A percentile compares a stretch with the other conserved stretches of the same genome.
Evolutionary conservation across 2,797 vertebrate genomes (phyloP).

Genomic region (Pangasius larnaudii): DNA sequence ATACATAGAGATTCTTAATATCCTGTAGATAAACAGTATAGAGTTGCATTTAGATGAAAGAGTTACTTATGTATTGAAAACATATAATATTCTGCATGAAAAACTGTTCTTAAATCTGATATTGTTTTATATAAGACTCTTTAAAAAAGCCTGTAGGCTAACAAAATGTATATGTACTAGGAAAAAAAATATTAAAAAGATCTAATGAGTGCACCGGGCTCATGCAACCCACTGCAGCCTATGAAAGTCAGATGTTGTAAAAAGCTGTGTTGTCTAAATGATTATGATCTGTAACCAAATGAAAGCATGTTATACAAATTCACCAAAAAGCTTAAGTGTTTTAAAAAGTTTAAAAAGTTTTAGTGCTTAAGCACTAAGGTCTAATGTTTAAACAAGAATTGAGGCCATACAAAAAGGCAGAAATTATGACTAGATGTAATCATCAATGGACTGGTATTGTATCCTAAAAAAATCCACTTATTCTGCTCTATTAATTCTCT

Average conservation of each 20-base stretch:
- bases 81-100: background rate
- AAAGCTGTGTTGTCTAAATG: background rate
- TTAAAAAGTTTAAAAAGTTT: too few species aligned
- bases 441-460: background rate
- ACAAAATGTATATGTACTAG: background rate
- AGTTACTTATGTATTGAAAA: background rate
- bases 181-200: background rate
- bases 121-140: background rate
- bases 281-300: background rate
- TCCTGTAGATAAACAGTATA: constrained; percentile 23
- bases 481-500: background rate
- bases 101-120: background rate
- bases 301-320: background rate
- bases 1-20: constrained; percentile 29
- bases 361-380: background rate
- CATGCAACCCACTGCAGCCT: background rate
- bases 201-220: background rate
- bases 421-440: background rate
- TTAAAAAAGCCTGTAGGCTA: background rate
- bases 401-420: background rate
- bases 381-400: background rate
- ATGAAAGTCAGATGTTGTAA: background rate
- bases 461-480: background rate
- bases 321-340: background rate
- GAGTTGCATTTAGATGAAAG: background rate